Evolutionary conservation across 2,113 vertebrate species (phyloP).

Genomic region (Onychorhynchus coronatus): DNA sequence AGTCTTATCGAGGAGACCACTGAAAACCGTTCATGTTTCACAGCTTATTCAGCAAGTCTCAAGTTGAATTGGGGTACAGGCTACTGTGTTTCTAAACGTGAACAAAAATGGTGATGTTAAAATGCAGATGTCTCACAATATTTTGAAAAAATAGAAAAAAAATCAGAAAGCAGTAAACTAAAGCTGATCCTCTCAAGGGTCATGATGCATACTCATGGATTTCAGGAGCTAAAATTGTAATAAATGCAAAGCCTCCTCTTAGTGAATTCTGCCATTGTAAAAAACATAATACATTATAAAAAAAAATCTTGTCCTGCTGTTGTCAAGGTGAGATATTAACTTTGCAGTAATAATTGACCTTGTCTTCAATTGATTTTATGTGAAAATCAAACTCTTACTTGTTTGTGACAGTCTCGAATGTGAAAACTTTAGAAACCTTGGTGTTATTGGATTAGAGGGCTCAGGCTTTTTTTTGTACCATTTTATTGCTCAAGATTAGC

Average conservation of each 20-base stretch:
- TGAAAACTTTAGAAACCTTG: not conserved
- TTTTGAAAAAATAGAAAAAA: not conserved
- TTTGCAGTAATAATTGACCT: not conserved
- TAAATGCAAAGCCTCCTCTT: not conserved
- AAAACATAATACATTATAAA: not conserved
- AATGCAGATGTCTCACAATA: not conserved
- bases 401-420: not conserved
- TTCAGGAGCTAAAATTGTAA: not conserved
- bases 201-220: fast-evolving
- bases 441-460: not conserved
- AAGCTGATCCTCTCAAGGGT: not conserved
- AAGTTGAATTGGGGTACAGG: not conserved
- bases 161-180: not conserved
- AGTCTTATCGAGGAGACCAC: not conserved
- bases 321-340: not conserved
- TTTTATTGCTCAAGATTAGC: not conserved
- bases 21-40: not conserved
- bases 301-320: not conserved
- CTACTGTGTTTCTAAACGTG: not conserved
- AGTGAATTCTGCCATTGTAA: not conserved
- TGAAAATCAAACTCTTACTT: not conserved
- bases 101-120: not conserved
- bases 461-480: not conserved
- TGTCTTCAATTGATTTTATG: not conserved
- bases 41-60: not conserved